These are phyloP conservation scores for Macrocentrus cingulum DNA, from an alignment of 1,140 invertebrate species.

Conservation along the genomic window DNA sequence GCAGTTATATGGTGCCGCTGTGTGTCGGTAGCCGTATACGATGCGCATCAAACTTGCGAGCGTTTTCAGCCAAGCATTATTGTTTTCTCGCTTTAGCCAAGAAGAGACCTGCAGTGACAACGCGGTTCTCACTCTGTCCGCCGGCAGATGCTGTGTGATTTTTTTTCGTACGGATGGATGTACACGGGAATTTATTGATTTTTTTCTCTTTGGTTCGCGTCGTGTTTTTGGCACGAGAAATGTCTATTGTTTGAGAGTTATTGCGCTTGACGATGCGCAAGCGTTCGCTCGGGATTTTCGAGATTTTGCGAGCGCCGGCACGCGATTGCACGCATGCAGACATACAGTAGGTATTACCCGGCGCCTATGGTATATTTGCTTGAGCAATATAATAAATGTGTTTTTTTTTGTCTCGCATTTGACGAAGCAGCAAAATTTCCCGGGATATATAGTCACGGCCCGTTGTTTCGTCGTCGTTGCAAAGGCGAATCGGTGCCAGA, in stretches of 20 bases:
- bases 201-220: too few relatives aligned
- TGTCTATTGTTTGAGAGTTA: slow-evolving; percentile 11
- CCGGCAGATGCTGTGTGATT: too few relatives aligned
- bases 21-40: too few relatives aligned
- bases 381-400: slow-evolving; percentile 21
- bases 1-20: too few relatives aligned
- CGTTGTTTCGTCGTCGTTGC: not conserved
- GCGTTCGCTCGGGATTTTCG: slow-evolving; percentile 6
- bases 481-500: slow-evolving; percentile 10
- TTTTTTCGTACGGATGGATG: too few relatives aligned
- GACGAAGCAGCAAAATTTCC: slow-evolving; percentile 11
- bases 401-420: not conserved
- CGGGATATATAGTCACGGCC: slow-evolving; percentile 5
- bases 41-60: too few relatives aligned
- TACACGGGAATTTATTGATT: too few relatives aligned
- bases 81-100: too few relatives aligned
- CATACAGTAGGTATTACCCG: slow-evolving; percentile 14
- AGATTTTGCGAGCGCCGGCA: slow-evolving; percentile 21
- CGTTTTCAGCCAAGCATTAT: too few relatives aligned
- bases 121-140: too few relatives aligned
- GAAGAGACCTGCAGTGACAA: too few relatives aligned
- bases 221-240: not conserved
- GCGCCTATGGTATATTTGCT: slow-evolving; percentile 10
- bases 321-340: slow-evolving; percentile 26
- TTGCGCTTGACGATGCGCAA: not conserved